Evolutionary conservation across 2,888 invertebrate species (phyloP), one percentile per base, ranked within the genome.

Genomic region (Mantis religiosa): DNA sequence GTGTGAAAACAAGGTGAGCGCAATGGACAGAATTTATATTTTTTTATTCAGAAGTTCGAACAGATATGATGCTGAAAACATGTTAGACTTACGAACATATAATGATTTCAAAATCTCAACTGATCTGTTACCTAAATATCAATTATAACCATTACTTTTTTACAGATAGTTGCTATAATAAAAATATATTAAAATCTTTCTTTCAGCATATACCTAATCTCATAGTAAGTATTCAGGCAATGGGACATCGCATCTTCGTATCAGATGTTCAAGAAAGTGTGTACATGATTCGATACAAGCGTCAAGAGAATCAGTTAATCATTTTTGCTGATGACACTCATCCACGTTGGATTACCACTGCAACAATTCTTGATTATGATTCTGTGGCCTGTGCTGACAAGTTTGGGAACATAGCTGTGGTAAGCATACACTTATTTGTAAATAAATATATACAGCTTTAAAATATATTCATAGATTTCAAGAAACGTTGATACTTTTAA

Each of bases 261-360:
- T 96, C 98, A 0, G 99, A 99, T 93, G 97, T 99, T 0, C 98
- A 99, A 93, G 99, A 99, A 93, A 98, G 98, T 30, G 97, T 99
- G 41, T 98, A 98, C 93, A 99, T 98, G 93, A 96, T 99, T 0
- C 96, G 98, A 82, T 99, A 99, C 93, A 98, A 98, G 92, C 95
- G 98, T 82, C 96, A 97, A 84, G 99, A 99, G 93, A 99, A 99
- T 93, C 99, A 99, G 92, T 94, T 99, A 90, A 98, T 99, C 41
- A 97, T 99, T 88, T 99, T 99, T 93, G 98, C 99, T 3, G 99
- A 99, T 93, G 99, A 99, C 92, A 99, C 99, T 0, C 97, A 98
- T 93, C 99, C 99, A 0, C 95, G 98, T 91, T 99, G 98, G 98
- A 97, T 99, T 81, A 99, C 99, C 0, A 97, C 97, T 87, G 97